Evolutionary conservation across 1,140 invertebrate species (phyloP).

Genomic region (Hylyphantes graminicola): DNA sequence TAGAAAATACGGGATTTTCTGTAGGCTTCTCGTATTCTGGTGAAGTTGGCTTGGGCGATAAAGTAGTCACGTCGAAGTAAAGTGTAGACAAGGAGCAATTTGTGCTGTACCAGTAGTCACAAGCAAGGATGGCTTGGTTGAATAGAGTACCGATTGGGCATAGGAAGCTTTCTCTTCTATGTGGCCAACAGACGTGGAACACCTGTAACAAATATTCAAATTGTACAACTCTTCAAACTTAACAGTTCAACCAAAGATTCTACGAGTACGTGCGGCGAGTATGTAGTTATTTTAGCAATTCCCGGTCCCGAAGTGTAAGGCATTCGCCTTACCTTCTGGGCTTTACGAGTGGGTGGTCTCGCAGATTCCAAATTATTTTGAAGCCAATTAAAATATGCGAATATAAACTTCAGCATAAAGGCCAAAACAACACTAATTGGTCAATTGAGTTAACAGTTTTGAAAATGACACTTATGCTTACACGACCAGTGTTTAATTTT

Average conservation of each 20-base stretch:
- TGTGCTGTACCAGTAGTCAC: constrained; percentile 61
- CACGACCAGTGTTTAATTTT: no score
- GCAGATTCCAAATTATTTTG: no score
- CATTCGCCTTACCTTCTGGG: no score
- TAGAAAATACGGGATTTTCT: not conserved
- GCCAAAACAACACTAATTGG: no score
- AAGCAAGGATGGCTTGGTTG: constrained; percentile 73
- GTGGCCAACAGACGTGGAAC: constrained; percentile 70
- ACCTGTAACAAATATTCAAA: constrained; percentile 16
- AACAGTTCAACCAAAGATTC: not conserved
- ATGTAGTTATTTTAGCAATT: no score
- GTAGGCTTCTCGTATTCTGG: not conserved
- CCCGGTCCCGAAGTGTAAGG: no score
- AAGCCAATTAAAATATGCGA: no score
- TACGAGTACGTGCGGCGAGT: not conserved
- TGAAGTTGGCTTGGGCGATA: no score
- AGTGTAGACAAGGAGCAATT: not conserved
- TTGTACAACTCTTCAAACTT: not conserved
- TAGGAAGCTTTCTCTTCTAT: constrained; percentile 82
- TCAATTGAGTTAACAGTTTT: no score
- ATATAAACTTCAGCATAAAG: no score
- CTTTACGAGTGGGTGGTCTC: no score
- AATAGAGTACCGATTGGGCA: constrained; percentile 89
- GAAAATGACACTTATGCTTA: no score
- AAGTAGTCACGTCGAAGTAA: not conserved